Evolutionary conservation across 2,888 invertebrate species (phyloP).

Genomic region (Penaeus monodon): DNA sequence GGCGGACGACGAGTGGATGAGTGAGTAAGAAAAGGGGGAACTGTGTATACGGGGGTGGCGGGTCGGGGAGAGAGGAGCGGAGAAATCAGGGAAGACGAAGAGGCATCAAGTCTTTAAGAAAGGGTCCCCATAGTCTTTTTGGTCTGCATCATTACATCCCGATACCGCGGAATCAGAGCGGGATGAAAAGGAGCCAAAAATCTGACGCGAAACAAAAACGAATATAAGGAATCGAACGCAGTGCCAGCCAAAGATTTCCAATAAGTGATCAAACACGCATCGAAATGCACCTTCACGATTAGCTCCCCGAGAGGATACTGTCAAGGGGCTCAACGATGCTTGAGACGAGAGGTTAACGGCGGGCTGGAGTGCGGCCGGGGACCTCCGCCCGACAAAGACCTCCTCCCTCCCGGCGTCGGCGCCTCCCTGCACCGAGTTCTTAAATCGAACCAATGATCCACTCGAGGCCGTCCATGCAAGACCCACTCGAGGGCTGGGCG

Average conservation of each 20-base stretch:
- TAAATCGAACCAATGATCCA: slow-evolving; percentile 37
- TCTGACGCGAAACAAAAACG: background rate
- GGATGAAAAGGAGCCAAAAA: background rate
- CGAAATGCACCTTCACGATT: slow-evolving; percentile 53
- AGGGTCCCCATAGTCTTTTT: too few relatives aligned
- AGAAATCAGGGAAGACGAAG: too few relatives aligned
- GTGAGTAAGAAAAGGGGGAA: too few relatives aligned
- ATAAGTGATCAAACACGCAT: slow-evolving; percentile 45
- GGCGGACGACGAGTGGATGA: too few relatives aligned
- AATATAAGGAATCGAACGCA: background rate
- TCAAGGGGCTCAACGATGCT: slow-evolving; percentile 40
- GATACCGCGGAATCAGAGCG: too few relatives aligned
- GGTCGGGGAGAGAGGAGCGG: too few relatives aligned
- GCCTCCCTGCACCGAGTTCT: slow-evolving; percentile 7
- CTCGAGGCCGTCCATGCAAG: slow-evolving; percentile 28
- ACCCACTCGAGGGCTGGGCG: slow-evolving; percentile 13
- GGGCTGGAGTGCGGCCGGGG: slow-evolving; percentile 25
- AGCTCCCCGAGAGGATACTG: slow-evolving; percentile 19
- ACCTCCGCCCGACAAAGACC: slow-evolving; percentile 21
- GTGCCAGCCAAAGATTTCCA: slow-evolving; percentile 15
- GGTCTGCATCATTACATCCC: too few relatives aligned
- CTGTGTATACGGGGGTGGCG: too few relatives aligned
- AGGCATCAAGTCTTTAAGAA: too few relatives aligned
- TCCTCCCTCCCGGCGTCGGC: slow-evolving; percentile 4
- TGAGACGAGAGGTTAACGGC: slow-evolving; percentile 41